Evolutionary conservation across 2,888 invertebrate species (phyloP).

Genomic region (Ichneumoninae sp.): DNA sequence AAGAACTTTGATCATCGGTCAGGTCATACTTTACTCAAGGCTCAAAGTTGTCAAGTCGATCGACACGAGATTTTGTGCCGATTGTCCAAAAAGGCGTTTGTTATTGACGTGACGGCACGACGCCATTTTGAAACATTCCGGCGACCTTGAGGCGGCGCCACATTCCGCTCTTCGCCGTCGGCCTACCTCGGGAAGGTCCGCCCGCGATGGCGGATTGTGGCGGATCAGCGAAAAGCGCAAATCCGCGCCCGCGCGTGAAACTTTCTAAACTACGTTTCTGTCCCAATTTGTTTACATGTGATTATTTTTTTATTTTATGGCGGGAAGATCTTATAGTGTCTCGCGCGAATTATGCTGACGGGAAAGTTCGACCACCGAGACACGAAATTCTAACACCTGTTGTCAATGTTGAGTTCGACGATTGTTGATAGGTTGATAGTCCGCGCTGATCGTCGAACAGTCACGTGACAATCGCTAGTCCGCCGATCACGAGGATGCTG

Average conservation of each 20-base stretch:
- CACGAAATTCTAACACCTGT: constrained; percentile 17
- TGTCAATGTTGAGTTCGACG: constrained; percentile 30
- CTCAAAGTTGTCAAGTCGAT: neutral
- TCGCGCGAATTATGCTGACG: neutral
- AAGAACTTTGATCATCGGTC: neutral
- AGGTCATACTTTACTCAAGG: neutral
- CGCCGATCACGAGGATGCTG: neutral
- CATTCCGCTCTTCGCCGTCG: neutral
- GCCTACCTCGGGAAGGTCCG: neutral
- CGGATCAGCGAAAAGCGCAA: neutral
- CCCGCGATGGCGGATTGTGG: neutral
- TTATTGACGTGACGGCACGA: constrained; percentile 27
- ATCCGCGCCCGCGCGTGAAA: neutral
- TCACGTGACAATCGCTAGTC: neutral
- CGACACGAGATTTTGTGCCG: neutral
- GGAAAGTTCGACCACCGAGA: neutral
- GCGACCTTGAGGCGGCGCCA: constrained; percentile 10
- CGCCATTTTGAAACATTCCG: constrained; percentile 57
- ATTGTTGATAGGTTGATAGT: constrained; percentile 43
- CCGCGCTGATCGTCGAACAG: neutral
- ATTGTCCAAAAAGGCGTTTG: neutral
- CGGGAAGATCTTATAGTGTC: no score
- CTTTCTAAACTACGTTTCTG: neutral
- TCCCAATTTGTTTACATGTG: neutral
- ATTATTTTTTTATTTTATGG: neutral